Base-by-base conservation (phyloP, 2,113 vertebrate genomes). In the Progne subis region DNA sequence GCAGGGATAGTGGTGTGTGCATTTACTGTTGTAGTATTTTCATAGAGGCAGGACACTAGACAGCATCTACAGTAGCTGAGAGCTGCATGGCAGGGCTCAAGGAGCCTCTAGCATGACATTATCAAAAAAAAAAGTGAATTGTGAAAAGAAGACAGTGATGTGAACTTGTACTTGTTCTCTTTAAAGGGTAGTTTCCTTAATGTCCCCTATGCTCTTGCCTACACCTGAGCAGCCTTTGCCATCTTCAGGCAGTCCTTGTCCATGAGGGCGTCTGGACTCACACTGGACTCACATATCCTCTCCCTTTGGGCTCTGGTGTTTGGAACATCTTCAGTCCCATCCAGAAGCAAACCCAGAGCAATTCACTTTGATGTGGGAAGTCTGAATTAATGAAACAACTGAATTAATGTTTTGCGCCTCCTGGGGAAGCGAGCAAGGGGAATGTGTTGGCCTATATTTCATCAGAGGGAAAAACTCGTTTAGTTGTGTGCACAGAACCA, bases 321-420 rank as follows among this genome's bases (percentile, higher is more conserved):
- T 31, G 63, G 57, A 95, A 53, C 67, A 69, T 91, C 50, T 77
- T 83, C 75, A 82, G 71, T 57, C 59, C 70, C 55, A 78, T 84
- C 83, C 61, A 88, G 89, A 94, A 94, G 93, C 81, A 94, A 91
- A 95, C 86, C 59, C 55, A 89, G 90, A 91, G 94, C 52, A 61
- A 71, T 95, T 95, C 68, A 52, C 95, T 97, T 97, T 97, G 96
- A 97, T 95, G 84, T 97, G 72, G 85, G 63, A 94, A 97, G 77
- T 85, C 52, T 92, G 84, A 96, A 91, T 96, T 95, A 96, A 97
- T 96, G 92, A 94, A 95, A 94, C 3, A 10, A 82, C 79, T 94
- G 93, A 96, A 96, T 96, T 96, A 95, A 88, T 89, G 68, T 32
- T 92, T 72, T 75, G 24, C 84, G 82, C 78, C 96, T 94, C 95